A percentile compares a stretch with the other conserved stretches of the same genome.
These are phyloP conservation scores for Pterocles gutturalis DNA, from an alignment of 2,113 vertebrate species.

Conservation along the genomic window DNA sequence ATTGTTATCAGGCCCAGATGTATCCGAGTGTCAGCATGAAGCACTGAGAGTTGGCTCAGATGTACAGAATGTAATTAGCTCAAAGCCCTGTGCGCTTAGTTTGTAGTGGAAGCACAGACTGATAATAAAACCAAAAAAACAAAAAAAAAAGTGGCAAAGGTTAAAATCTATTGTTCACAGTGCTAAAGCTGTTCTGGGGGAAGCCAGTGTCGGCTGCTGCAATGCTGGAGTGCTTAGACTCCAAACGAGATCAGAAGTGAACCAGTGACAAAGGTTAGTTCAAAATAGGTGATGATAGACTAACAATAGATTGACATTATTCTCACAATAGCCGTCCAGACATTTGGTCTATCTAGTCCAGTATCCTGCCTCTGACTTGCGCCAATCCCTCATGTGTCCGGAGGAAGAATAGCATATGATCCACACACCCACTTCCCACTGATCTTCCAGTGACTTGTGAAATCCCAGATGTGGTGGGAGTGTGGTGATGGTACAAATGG, in stretches of 20 bases:
- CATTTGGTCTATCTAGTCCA: slow-evolving; percentile 56
- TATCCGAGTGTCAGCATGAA: slow-evolving; percentile 77
- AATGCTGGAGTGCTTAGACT: slow-evolving; percentile 24
- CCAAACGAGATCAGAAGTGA: slow-evolving; percentile 54
- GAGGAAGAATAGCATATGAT: slow-evolving; percentile 64
- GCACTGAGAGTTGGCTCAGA: slow-evolving; percentile 74
- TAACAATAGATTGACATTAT: slow-evolving; percentile 60
- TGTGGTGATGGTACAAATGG: not conserved
- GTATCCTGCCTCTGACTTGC: slow-evolving; percentile 55
- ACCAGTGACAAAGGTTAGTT: slow-evolving; percentile 52
- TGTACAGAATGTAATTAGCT: slow-evolving; percentile 78
- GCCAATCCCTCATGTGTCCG: slow-evolving; percentile 54
- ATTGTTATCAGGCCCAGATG: slow-evolving; percentile 84
- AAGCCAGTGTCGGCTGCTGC: slow-evolving; percentile 6
- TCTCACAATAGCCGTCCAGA: slow-evolving; percentile 68
- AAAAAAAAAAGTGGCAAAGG: slow-evolving; percentile 72
- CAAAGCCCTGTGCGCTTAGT: slow-evolving; percentile 69
- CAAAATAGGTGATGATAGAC: slow-evolving; percentile 49
- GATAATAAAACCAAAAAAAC: slow-evolving; percentile 78
- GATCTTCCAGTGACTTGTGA: slow-evolving; percentile 53
- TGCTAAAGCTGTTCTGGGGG: slow-evolving; percentile 57
- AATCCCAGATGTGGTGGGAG: slow-evolving; percentile 59
- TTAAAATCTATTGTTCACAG: slow-evolving; percentile 72
- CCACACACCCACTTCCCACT: slow-evolving; percentile 56
- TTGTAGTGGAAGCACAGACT: slow-evolving; percentile 67